A percentile compares a stretch with the other conserved stretches of the same genome.
These are phyloP conservation scores for Parelbella ahira DNA, from an alignment of 2,888 invertebrate species.

Conservation along the genomic window DNA sequence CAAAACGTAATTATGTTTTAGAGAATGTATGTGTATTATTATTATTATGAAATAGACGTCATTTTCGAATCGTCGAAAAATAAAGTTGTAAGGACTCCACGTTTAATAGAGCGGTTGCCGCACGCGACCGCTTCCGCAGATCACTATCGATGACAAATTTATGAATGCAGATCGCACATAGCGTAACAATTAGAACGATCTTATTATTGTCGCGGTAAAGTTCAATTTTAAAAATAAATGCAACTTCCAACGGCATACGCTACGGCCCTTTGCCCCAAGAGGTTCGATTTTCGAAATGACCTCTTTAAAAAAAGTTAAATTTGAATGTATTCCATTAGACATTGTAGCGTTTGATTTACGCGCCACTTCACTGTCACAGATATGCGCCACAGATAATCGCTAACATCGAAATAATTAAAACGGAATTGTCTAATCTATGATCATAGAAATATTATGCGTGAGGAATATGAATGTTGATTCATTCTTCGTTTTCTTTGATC, in stretches of 20 bases:
- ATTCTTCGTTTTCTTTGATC: constrained; percentile 15
- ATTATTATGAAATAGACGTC: constrained; percentile 24
- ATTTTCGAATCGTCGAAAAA: constrained; percentile 52
- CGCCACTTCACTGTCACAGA: constrained; percentile 29
- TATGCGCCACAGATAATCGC: constrained; percentile 23
- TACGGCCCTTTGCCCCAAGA: constrained; percentile 38
- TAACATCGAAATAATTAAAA: constrained; percentile 23
- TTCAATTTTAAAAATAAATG: constrained; percentile 23
- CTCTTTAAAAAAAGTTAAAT: constrained; percentile 26
- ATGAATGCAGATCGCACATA: constrained; percentile 34
- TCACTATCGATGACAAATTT: constrained; percentile 60
- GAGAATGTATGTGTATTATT: constrained; percentile 19
- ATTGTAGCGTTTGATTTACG: constrained; percentile 21
- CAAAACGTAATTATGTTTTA: constrained; percentile 25
- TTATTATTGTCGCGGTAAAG: constrained; percentile 35
- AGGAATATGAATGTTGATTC: constrained; percentile 8
- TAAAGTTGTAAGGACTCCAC: constrained; percentile 60
- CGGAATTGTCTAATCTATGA: constrained; percentile 16
- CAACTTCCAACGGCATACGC: constrained; percentile 27
- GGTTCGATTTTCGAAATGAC: constrained; percentile 52
- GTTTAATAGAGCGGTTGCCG: constrained; percentile 39
- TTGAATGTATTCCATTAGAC: constrained; percentile 27
- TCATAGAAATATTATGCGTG: constrained; percentile 14
- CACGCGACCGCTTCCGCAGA: constrained; percentile 62
- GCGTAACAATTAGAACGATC: constrained; percentile 32